phyloP scores from a whole-genome alignment of 30 jellyfish, hydroid and myxozoan species.

The Cassiopea xamachana region DNA sequence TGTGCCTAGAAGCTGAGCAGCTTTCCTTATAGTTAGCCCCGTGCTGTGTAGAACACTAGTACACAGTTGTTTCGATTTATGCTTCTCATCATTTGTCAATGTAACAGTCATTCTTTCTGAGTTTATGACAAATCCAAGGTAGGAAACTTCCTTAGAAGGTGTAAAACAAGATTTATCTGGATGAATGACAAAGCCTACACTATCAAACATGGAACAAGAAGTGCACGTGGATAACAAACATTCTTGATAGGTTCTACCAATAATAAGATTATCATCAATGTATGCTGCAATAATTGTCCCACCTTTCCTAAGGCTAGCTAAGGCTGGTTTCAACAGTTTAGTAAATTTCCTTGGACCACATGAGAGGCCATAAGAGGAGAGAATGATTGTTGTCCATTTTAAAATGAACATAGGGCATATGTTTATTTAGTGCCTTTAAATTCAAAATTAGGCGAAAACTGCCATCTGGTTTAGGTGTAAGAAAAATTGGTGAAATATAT shows the following conservation, averaged over 20 bases:
- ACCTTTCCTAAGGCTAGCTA: neutral
- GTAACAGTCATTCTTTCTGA: neutral
- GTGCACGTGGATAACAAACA: neutral
- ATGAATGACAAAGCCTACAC: neutral
- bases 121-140: neutral
- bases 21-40: neutral
- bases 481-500: neutral
- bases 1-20: neutral
- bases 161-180: neutral
- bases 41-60: no score
- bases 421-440: neutral
- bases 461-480: neutral
- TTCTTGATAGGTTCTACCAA: neutral
- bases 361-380: neutral
- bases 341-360: neutral
- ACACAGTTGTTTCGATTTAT: neutral
- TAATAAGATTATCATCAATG: neutral
- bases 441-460: neutral
- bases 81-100: neutral
- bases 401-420: neutral
- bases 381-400: neutral
- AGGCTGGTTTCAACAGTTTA: neutral
- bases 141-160: neutral
- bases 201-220: neutral
- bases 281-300: neutral